Percentiles rank a stretch among this genome's conserved stretches.
Evolutionary conservation across 2,797 vertebrate species (phyloP).

Genomic region (Leucoraja ocellata): DNA sequence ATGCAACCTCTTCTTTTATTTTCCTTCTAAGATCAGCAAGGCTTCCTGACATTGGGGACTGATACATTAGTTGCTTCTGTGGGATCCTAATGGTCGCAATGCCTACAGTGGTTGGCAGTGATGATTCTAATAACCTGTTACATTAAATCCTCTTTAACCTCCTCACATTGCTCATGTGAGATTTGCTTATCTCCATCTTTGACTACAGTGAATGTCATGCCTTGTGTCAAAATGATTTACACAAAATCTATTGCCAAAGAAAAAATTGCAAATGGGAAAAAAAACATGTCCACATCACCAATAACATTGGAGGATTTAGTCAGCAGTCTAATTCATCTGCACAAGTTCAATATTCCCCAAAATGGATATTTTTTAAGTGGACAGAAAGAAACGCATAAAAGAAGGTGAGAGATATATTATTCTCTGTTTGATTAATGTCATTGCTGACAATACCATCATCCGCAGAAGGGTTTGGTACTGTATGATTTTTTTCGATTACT

Average conservation of each 20-base stretch:
- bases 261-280: background rate
- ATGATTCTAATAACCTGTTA: background rate
- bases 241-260: conserved; percentile 23
- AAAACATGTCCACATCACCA: background rate
- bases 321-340: background rate
- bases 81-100: background rate
- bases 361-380: background rate
- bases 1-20: background rate
- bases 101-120: background rate
- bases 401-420: background rate
- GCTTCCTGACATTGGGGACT: background rate
- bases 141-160: conserved; percentile 16
- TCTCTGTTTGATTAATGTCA: background rate
- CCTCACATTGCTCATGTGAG: background rate
- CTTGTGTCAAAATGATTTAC: conserved; percentile 17
- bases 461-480: background rate
- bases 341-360: background rate
- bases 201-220: conserved; percentile 1
- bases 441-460: background rate
- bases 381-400: background rate
- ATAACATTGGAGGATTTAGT: background rate
- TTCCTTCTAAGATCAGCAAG: background rate
- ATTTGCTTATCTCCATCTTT: conserved; percentile 31
- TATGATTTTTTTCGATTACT: conserved; percentile 32
- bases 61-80: background rate